phyloP scores from a whole-genome alignment of 2,113 vertebrate species.

The Mugil cephalus region DNA sequence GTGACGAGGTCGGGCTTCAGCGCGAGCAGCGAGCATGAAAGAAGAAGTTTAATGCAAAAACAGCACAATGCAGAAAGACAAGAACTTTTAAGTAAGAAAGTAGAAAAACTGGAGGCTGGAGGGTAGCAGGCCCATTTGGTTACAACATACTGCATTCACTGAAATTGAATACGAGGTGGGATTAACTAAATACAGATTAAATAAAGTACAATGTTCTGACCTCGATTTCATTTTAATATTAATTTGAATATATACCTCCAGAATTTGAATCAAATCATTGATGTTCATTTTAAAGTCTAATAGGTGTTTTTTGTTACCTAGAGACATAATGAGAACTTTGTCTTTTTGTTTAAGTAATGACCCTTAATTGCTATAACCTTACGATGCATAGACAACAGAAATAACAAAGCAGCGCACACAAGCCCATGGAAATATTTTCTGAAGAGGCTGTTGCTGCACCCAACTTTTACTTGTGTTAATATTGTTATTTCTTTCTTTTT shows the following conservation, averaged over 20 bases:
- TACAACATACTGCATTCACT: too few species aligned
- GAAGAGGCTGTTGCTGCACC: background rate
- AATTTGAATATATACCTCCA: background rate
- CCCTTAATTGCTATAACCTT: background rate
- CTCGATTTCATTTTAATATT: too few species aligned
- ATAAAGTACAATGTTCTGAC: too few species aligned
- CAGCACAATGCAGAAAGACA: background rate
- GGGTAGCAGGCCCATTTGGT: too few species aligned
- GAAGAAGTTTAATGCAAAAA: slow-evolving; percentile 15
- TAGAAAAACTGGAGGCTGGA: too few species aligned
- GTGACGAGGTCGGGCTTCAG: slow-evolving; percentile 28
- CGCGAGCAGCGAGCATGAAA: slow-evolving; percentile 10
- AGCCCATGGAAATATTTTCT: background rate
- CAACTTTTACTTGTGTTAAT: too few species aligned
- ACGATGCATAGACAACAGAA: background rate
- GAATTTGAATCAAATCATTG: background rate
- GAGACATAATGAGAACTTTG: too few species aligned
- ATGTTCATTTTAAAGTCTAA: background rate
- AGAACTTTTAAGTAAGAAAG: too few species aligned
- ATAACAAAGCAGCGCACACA: background rate
- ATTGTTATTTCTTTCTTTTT: too few species aligned
- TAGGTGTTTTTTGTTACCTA: background rate
- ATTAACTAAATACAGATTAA: too few species aligned
- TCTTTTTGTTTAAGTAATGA: background rate
- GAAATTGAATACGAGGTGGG: too few species aligned